phyloP scores from a whole-genome alignment of 2,888 invertebrate species.

The Mythimna ferrago region DNA sequence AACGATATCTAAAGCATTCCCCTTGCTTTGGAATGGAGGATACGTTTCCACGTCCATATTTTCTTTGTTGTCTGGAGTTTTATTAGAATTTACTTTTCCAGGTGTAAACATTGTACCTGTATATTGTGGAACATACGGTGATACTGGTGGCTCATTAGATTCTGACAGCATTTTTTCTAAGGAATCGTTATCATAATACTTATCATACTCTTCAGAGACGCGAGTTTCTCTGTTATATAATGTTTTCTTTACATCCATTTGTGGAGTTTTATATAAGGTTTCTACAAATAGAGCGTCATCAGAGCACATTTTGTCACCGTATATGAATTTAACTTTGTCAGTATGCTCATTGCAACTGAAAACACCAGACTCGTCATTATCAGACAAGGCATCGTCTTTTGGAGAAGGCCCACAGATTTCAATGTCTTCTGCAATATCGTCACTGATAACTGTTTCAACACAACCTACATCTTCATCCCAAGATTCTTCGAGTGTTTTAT shows the following conservation, averaged over 20 bases:
- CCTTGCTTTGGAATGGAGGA: constrained; percentile 54
- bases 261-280: constrained; percentile 81
- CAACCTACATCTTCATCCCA: constrained; percentile 88
- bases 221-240: constrained; percentile 66
- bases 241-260: constrained; percentile 83
- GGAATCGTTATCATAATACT: constrained; percentile 72
- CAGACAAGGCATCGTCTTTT: constrained; percentile 64
- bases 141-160: constrained; percentile 65
- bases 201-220: constrained; percentile 46
- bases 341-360: constrained; percentile 72
- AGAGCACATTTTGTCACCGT: constrained; percentile 79
- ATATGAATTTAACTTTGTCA: constrained; percentile 77
- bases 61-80: constrained; percentile 70
- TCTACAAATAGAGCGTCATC: constrained; percentile 80
- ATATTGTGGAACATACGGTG: constrained; percentile 60
- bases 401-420: constrained; percentile 76
- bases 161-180: constrained; percentile 76
- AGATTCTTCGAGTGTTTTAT: constrained; percentile 74
- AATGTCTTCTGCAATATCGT: constrained; percentile 83
- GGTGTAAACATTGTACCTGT: constrained; percentile 56
- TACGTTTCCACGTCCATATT: constrained; percentile 63
- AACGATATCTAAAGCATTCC: constrained; percentile 54
- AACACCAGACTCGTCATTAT: constrained; percentile 65
- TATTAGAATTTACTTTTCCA: constrained; percentile 47
- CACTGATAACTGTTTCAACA: constrained; percentile 86